These are phyloP conservation scores for Gallinago solitaria DNA, from an alignment of 2,797 vertebrate species.

Conservation along the genomic window DNA sequence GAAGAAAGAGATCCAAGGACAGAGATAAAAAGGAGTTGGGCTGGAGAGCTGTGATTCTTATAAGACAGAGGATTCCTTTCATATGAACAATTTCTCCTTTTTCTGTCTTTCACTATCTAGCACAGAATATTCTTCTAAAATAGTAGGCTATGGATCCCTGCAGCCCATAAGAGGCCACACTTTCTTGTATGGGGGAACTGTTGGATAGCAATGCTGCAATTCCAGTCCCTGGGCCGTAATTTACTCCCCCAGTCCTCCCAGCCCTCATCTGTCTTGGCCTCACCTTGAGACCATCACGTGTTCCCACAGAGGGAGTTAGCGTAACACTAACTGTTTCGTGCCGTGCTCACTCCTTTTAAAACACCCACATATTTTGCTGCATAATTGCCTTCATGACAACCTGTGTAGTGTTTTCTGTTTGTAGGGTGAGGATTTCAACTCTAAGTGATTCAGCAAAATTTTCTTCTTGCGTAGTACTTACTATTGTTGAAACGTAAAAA, in stretches of 20 bases:
- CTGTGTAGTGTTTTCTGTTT: background rate
- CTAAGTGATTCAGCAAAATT: background rate
- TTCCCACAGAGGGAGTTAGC: background rate
- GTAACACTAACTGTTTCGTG: rapidly evolving
- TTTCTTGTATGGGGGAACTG: background rate
- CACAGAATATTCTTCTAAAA: background rate
- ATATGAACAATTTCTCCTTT: background rate
- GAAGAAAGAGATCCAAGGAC: background rate
- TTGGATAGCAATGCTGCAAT: background rate
- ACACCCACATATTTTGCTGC: background rate
- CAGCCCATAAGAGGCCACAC: background rate
- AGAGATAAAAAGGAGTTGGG: background rate
- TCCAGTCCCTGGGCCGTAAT: background rate
- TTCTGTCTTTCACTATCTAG: background rate
- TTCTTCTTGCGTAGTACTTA: background rate
- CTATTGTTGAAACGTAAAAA: background rate
- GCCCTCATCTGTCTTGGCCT: background rate
- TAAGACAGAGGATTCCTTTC: background rate
- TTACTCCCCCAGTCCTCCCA: background rate
- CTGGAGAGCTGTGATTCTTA: background rate
- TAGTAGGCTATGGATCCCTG: background rate
- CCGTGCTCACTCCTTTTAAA: rapidly evolving
- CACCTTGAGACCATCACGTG: background rate
- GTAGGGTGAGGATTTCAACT: background rate
- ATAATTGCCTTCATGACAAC: background rate